phyloP scores from a whole-genome alignment of 1,140 invertebrate genomes.

The Melanaphis sacchari region DNA sequence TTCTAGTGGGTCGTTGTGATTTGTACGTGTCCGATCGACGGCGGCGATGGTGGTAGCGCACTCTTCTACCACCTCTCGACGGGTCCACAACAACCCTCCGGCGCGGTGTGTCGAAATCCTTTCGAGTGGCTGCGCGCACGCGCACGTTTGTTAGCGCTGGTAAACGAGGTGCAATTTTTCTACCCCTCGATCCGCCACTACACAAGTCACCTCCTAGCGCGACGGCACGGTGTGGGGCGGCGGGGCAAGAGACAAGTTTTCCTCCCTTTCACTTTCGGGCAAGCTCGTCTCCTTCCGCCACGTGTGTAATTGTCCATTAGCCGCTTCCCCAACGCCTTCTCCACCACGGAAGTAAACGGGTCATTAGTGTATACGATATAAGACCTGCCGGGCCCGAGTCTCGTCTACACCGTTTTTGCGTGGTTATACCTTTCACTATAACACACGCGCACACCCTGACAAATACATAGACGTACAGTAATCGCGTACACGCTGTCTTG shows the following conservation, averaged over 20 bases:
- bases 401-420: constrained; percentile 2
- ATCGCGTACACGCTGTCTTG: constrained; percentile 13
- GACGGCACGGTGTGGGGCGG: not conserved
- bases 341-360: not conserved
- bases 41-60: not conserved
- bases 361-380: constrained; percentile 23
- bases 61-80: not conserved
- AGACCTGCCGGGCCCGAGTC: not conserved
- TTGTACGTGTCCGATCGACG: constrained; percentile 32
- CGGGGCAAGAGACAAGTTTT: not conserved
- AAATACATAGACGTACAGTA: not conserved
- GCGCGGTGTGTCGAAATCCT: not conserved
- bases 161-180: constrained; percentile 43
- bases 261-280: not conserved
- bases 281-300: not conserved
- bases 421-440: not conserved
- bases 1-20: constrained; percentile 25
- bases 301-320: constrained; percentile 38
- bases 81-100: not conserved
- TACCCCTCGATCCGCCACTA: not conserved
- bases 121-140: not conserved
- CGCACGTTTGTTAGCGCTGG: not conserved
- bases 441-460: not conserved
- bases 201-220: not conserved
- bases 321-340: not conserved